Evolutionary conservation across 2,888 invertebrate genomes (phyloP), one percentile per base, ranked within the genome.

Genomic region (Chloromyia formosa): DNA sequence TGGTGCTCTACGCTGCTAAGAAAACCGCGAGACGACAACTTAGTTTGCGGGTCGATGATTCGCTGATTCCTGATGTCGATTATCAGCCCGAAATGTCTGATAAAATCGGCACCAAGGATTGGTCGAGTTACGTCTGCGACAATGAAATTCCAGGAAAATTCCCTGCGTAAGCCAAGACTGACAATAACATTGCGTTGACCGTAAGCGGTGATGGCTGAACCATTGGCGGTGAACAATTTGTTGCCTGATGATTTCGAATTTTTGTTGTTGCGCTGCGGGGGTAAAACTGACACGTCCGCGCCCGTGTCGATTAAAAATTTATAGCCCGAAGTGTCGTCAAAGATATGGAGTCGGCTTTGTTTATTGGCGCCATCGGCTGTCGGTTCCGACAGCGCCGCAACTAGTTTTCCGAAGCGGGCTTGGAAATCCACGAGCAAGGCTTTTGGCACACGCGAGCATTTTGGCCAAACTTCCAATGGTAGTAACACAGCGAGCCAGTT

Each of bases 211-310:
- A 76, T 76, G 1, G 27, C 5, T 2, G 76, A 71, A 4, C 66
- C 58, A 20, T 76, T 76, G 10, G 76, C 75, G 23, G 76, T 69
- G 40, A 20, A 66, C 1, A 66, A 12, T 2, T 61, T 61, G 10
- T 40, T 49, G 12, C 35, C 16, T 9, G 2, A 0, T 12, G 16
- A 16, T 66, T 9, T 18, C 1, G 3, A 20, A 18, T 5, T 1
- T 42, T 49, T 42, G 7, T 20, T 9, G 45, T 5, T n/a, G 1
- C 5, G 10, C 1, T n/a, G 40, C 16, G 14, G 22, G 0, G 68
- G 66, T 16, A 49, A 5, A 23, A 68, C 68, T 12, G 23, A 68
- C 12, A 68, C 35, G 27, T 68, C 53, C 27, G 53, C 68, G 23
- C 68, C 27, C 1, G 56, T 54, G 35, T 56, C 53, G 0, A 54